phyloP scores from a whole-genome alignment of 2,113 vertebrate genomes.

The Nicator chloris region DNA sequence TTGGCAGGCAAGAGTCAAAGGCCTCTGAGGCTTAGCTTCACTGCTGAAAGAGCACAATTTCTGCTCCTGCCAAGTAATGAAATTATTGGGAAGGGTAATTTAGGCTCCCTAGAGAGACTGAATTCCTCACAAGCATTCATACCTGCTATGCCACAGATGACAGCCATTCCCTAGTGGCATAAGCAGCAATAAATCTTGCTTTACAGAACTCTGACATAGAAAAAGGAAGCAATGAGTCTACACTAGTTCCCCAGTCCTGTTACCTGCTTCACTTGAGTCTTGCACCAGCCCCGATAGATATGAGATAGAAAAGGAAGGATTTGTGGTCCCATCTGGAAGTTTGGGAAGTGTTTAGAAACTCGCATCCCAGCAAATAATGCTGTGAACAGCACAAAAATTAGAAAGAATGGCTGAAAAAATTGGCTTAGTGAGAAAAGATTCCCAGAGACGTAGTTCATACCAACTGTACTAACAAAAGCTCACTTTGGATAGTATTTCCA shows the following conservation, averaged over 20 bases:
- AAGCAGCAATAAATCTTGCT: neutral
- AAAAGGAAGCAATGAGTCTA: neutral
- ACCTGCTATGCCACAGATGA: neutral
- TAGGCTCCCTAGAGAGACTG: neutral
- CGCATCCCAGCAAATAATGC: neutral
- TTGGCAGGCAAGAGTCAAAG: neutral
- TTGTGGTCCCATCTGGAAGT: neutral
- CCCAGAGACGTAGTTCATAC: neutral
- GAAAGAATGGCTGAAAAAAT: neutral
- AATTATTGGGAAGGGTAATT: neutral
- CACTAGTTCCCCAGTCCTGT: neutral
- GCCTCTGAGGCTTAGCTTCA: neutral
- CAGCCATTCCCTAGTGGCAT: neutral
- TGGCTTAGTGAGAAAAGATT: neutral
- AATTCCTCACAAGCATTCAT: neutral
- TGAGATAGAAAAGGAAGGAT: neutral
- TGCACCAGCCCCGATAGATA: neutral
- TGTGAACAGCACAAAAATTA: neutral
- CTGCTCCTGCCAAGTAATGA: neutral
- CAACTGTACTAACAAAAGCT: neutral
- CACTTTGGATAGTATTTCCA: neutral
- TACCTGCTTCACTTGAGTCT: neutral
- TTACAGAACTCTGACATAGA: neutral
- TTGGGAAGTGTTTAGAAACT: neutral
- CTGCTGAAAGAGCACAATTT: neutral